These are phyloP conservation scores for Zapus hudsonius DNA, from an alignment of 2,113 vertebrate species.

Conservation along the genomic window DNA sequence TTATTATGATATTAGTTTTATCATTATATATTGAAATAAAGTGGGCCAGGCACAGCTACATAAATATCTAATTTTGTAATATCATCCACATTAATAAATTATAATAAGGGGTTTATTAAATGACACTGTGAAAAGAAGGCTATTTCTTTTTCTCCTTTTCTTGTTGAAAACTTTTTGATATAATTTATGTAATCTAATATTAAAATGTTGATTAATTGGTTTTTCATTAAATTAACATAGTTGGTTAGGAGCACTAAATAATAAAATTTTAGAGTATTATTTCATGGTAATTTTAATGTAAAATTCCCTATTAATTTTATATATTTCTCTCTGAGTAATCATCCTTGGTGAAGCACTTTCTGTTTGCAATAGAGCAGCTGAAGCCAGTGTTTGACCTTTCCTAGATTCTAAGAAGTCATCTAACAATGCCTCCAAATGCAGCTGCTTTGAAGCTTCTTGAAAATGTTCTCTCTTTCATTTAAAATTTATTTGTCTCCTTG, in stretches of 20 bases:
- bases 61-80: neutral
- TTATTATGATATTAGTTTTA: neutral
- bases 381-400: constrained; percentile 80
- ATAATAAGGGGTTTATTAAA: neutral
- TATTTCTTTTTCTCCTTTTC: neutral
- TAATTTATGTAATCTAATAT: neutral
- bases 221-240: neutral
- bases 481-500: constrained; percentile 82
- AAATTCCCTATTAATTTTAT: neutral
- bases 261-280: neutral
- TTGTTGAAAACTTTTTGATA: neutral
- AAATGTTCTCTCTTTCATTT: constrained; percentile 81
- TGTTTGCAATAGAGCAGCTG: constrained; percentile 60
- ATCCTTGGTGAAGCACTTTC: constrained; percentile 16
- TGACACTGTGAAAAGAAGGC: neutral
- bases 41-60: neutral
- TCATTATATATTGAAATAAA: neutral
- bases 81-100: neutral
- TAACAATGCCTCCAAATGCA: constrained; percentile 70
- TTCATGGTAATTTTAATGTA: neutral
- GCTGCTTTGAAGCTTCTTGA: constrained; percentile 68
- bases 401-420: constrained; percentile 66
- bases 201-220: neutral
- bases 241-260: neutral
- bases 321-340: constrained; percentile 22